Conservation (phyloP, 1,140 invertebrate species). For the Lepidurus packardi region DNA sequence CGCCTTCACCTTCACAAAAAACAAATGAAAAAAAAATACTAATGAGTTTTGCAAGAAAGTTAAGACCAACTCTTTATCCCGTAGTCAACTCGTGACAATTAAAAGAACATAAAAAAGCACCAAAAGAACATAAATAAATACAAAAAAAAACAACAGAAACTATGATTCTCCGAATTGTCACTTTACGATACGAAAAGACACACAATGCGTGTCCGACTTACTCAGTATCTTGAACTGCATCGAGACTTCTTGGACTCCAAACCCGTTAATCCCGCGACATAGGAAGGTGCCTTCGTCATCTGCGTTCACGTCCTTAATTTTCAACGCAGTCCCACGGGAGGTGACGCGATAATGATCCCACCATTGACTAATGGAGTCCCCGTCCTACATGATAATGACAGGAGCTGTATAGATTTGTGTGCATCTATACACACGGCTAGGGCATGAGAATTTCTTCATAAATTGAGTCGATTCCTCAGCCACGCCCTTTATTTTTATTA, state of each 20-base stretch:
- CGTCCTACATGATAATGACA: slow-evolving; percentile 18
- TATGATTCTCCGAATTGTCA: too few relatives aligned
- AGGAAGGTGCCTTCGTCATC: slow-evolving; percentile 4
- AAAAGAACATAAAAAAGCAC: not conserved
- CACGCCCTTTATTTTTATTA: not conserved
- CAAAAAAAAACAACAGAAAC: too few relatives aligned
- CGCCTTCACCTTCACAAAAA: not conserved
- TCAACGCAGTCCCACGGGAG: not conserved
- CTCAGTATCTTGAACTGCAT: not conserved
- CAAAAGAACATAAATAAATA: not conserved
- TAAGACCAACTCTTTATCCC: not conserved
- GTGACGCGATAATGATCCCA: slow-evolving; percentile 21
- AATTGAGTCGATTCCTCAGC: not conserved
- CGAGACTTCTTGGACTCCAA: not conserved
- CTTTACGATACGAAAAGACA: not conserved
- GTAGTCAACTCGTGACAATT: not conserved
- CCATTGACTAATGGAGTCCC: slow-evolving; percentile 14
- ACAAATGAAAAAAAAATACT: not conserved
- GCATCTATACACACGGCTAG: not conserved
- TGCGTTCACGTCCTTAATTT: not conserved
- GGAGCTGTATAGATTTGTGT: not conserved
- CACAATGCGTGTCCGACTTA: not conserved
- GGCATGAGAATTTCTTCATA: too few relatives aligned
- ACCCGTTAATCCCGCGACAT: not conserved
- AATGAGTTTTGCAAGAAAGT: not conserved